Base-by-base conservation (phyloP, 1,140 invertebrate genomes). In the Platyscapa corneri region DNA sequence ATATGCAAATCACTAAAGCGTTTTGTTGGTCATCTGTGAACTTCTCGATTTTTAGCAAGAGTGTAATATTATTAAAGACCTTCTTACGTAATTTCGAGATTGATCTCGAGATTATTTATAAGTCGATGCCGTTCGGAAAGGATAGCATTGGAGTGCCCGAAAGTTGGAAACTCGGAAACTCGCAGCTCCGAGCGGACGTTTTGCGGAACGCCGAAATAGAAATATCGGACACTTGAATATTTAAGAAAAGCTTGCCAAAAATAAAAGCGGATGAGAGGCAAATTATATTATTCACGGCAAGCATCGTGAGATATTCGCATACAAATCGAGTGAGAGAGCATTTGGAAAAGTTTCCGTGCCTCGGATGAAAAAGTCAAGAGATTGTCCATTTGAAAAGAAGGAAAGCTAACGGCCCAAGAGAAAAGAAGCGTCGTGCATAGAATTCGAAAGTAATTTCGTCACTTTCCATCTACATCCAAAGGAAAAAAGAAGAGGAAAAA, bases 381-480 rank as follows among this genome's bases (percentile, higher is more conserved):
- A 74, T 42, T 39, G 34, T 74, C 39, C 37, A 74, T 74, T 74
- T 42, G 39, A 42, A 42, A 42, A 42, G 23, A 39, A 74, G 39
- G 27, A 70, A 74, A 42, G 39, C 37, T 74, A 74, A 74, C 37
- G 37, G 8, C 37, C 27, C 39, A 27, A 74, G 39, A 46, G 20
- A 49, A 82, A 46, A 67, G 56, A 39, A 49, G 75, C 16, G 53
- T 53, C 75, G 46, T 76, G 75, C 70, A 74, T 76, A 53, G 75
- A 76, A 76, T 76, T 76, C n/a, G 14, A 53, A 53, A 76, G 30
- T 53, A 32, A 75, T 76, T 76, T 32, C 75, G 30, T 76, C 12
- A 53, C 12, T 76, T 76, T 53, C n/a, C n/a, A n/a, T n/a, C n/a
- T 34, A 32, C 14, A 16, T 75, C 23, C 46, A 20, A 53, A 34